Conservation (phyloP, 2,888 invertebrate species). For the Muschampia plurimacula region DNA sequence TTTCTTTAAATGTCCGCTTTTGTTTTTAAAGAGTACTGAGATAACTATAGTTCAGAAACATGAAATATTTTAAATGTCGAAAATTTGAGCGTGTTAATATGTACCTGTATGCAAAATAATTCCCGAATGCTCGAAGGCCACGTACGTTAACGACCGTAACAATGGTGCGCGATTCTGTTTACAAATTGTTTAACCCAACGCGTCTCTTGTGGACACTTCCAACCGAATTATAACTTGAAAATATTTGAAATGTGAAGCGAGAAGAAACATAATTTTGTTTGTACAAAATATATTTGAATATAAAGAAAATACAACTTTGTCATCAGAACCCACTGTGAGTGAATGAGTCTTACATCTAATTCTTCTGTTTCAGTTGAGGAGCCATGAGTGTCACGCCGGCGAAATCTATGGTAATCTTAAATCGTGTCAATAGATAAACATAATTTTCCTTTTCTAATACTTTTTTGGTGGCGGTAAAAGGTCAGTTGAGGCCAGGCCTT, state of each 20-base stretch:
- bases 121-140: background rate
- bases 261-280: background rate
- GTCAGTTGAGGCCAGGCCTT: no score
- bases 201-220: conserved; percentile 16
- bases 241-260: background rate
- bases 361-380: no score
- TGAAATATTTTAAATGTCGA: background rate
- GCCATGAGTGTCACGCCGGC: no score
- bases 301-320: no score
- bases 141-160: conserved; percentile 4
- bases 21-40: background rate
- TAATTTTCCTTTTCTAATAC: no score
- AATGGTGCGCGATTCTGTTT: conserved; percentile 7
- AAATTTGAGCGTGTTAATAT: background rate
- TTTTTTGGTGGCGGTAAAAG: no score
- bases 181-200: conserved; percentile 14
- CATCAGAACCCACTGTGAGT: no score
- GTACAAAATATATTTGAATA: no score
- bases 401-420: no score
- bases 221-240: conserved; percentile 9
- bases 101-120: conserved; percentile 6
- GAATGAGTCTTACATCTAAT: no score
- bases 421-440: no score
- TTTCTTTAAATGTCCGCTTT: background rate
- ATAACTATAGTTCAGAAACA: background rate